Conservation (phyloP, 2,888 invertebrate genomes). For the Macrostomum cliftonense region DNA sequence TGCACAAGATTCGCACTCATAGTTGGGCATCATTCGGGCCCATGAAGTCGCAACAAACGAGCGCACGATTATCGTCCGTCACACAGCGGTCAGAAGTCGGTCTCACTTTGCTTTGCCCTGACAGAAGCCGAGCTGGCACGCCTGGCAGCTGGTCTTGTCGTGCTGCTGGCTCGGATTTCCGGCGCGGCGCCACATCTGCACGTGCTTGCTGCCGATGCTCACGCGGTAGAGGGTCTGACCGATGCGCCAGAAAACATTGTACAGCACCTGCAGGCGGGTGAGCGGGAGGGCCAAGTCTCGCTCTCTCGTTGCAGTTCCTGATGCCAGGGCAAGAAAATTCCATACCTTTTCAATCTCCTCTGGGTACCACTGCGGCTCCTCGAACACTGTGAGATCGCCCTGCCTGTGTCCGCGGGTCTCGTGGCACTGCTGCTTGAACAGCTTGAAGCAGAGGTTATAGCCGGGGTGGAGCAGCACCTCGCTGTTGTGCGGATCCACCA, state of each 20-base stretch:
- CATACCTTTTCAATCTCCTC: slow-evolving; percentile 41
- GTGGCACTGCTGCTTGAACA: slow-evolving; percentile 40
- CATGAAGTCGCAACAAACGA: no score
- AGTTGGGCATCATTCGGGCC: no score
- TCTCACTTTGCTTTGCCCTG: no score
- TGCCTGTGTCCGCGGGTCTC: slow-evolving; percentile 30
- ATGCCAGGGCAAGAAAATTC: no score
- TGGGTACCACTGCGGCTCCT: slow-evolving; percentile 41
- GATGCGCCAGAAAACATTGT: slow-evolving; percentile 37
- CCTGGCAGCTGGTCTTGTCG: slow-evolving; percentile 38
- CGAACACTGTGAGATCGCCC: slow-evolving; percentile 18
- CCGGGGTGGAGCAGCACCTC: slow-evolving; percentile 14
- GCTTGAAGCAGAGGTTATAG: slow-evolving; percentile 35
- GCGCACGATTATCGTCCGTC: no score
- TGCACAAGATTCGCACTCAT: no score
- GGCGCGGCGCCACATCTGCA: slow-evolving; percentile 27
- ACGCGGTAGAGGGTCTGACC: slow-evolving; percentile 35
- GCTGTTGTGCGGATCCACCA: slow-evolving; percentile 23
- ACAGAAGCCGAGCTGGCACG: slow-evolving; percentile 13
- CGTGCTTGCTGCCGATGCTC: no score
- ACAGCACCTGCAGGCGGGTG: slow-evolving; percentile 37
- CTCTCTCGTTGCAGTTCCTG: no score
- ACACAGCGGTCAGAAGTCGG: no score
- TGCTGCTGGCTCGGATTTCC: slow-evolving; percentile 40
- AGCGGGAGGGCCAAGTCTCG: slow-evolving; percentile 5